phyloP scores from a whole-genome alignment of 2,113 vertebrate species.

The Apus apus region DNA sequence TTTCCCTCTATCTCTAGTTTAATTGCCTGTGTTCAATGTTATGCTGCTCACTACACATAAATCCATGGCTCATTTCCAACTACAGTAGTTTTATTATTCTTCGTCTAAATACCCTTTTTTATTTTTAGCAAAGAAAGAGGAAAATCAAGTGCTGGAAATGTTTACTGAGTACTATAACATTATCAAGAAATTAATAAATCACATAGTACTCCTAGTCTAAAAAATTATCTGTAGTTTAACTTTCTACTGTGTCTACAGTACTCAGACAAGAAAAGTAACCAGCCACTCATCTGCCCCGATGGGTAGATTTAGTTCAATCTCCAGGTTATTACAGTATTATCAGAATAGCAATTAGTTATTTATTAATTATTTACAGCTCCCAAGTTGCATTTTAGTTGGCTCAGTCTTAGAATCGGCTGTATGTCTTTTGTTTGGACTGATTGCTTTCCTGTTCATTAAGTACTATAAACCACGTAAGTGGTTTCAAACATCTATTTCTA shows the following conservation, averaged over 20 bases:
- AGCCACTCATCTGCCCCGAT: neutral
- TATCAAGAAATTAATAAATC: neutral
- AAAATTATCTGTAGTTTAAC: neutral
- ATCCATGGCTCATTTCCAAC: neutral
- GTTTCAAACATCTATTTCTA: neutral
- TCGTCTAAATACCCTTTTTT: neutral
- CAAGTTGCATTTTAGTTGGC: neutral
- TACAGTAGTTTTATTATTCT: neutral
- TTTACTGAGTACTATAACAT: neutral
- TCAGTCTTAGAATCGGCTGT: neutral
- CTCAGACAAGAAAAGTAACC: neutral
- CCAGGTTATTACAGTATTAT: neutral
- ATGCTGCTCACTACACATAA: neutral
- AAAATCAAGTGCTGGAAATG: neutral
- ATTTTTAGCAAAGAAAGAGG: neutral
- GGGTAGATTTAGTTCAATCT: neutral
- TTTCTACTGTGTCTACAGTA: neutral
- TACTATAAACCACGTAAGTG: neutral
- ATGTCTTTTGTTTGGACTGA: neutral
- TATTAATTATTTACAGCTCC: slow-evolving; percentile 5
- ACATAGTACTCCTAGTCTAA: neutral
- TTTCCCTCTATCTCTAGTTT: neutral
- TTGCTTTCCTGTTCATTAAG: neutral
- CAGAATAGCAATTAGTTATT: neutral
- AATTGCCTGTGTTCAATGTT: neutral